Evolutionary conservation across 2,113 vertebrate species (phyloP).

Genomic region (Bos taurus): ARS-UCD2.0 NC_037331.1:103915001-103915500

Average conservation of each 20-base stretch:
- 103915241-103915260: not conserved
- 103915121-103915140: accelerated
- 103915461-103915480: not conserved
- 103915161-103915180: not conserved
- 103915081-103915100: no score
- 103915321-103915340: not conserved
- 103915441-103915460: not conserved
- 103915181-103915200: accelerated
- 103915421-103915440: not conserved
- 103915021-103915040: not conserved
- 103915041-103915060: not conserved
- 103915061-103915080: not conserved
- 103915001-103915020: not conserved
- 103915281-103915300: not conserved
- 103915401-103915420: not conserved
- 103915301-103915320: not conserved
- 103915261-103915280: not conserved
- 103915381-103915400: not conserved
- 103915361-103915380: not conserved
- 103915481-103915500: not conserved
- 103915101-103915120: not conserved
- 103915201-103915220: not conserved
- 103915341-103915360: not conserved
- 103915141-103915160: not conserved
- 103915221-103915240: not conserved